These are phyloP conservation scores for Himalopsyche kuldschensis DNA, from an alignment of 2,888 invertebrate genomes.

Conservation along the genomic window DNA sequence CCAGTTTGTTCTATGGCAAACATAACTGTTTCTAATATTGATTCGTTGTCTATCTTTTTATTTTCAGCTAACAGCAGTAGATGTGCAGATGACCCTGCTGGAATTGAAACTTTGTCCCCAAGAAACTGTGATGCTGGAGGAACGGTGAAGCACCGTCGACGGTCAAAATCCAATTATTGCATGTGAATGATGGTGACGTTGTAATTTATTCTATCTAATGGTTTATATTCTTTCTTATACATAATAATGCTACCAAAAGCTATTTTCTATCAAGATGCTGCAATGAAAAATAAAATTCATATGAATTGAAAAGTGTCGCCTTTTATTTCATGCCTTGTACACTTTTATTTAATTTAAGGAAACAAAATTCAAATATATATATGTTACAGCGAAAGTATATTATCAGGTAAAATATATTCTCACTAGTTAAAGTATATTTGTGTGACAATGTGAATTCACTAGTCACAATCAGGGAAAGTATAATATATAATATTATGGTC, in stretches of 20 bases:
- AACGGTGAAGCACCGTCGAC: slow-evolving; percentile 62
- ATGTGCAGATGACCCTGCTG: slow-evolving; percentile 73
- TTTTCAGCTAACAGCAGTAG: slow-evolving; percentile 76
- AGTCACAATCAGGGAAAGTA: too few species aligned
- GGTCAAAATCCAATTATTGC: background rate
- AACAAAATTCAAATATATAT: too few species aligned
- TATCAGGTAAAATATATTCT: too few species aligned
- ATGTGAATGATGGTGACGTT: slow-evolving; percentile 1
- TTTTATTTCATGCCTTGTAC: too few species aligned
- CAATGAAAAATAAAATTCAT: slow-evolving; percentile 26
- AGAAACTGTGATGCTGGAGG: slow-evolving; percentile 93
- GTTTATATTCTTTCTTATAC: slow-evolving; percentile 33
- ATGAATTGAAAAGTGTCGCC: background rate
- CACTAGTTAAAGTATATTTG: too few species aligned
- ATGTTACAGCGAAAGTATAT: too few species aligned
- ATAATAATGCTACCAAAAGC: slow-evolving; percentile 27
- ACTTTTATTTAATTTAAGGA: too few species aligned
- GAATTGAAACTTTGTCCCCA: slow-evolving; percentile 87
- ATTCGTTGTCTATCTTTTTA: slow-evolving; percentile 31
- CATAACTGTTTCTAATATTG: background rate
- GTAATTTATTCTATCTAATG: slow-evolving; percentile 24
- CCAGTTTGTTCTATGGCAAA: too few species aligned
- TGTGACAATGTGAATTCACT: too few species aligned
- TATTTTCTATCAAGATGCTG: slow-evolving; percentile 34
- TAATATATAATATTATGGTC: too few species aligned